Evolutionary conservation across 2,888 invertebrate species (phyloP).

Genomic region (Eupithecia subumbrata): DNA sequence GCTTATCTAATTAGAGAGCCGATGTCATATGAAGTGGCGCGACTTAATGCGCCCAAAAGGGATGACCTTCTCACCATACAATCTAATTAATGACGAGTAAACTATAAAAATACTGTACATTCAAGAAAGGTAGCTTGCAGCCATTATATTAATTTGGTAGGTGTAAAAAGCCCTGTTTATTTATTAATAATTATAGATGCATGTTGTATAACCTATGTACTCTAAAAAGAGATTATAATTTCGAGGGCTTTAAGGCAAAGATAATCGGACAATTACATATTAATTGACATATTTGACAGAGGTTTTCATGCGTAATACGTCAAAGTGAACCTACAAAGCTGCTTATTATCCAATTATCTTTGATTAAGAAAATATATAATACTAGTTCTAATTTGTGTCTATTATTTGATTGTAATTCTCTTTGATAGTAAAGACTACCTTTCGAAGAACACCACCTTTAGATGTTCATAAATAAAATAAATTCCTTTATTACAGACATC

Average conservation of each 20-base stretch:
- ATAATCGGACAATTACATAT: not conserved
- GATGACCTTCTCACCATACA: slow-evolving; percentile 21
- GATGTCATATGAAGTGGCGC: slow-evolving; percentile 19
- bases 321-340: slow-evolving; percentile 1
- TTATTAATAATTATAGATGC: not conserved
- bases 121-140: not conserved
- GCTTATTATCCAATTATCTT: not conserved
- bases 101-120: not conserved
- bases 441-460: not conserved
- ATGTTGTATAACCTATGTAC: not conserved
- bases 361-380: too few relatives aligned
- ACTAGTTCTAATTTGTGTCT: too few relatives aligned
- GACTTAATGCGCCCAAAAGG: slow-evolving; percentile 23
- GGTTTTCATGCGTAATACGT: not conserved
- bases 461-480: not conserved
- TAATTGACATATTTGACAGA: not conserved
- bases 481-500: not conserved
- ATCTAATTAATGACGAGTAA: slow-evolving; percentile 28
- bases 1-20: slow-evolving; percentile 26
- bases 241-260: not conserved
- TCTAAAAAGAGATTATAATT: slow-evolving; percentile 2
- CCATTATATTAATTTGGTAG: not conserved
- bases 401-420: too few relatives aligned
- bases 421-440: too few relatives aligned
- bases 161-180: not conserved